Percentiles rank a stretch among this genome's conserved stretches.
Evolutionary conservation across 1,140 invertebrate genomes (phyloP).

Genomic region (Megathymus violae): DNA sequence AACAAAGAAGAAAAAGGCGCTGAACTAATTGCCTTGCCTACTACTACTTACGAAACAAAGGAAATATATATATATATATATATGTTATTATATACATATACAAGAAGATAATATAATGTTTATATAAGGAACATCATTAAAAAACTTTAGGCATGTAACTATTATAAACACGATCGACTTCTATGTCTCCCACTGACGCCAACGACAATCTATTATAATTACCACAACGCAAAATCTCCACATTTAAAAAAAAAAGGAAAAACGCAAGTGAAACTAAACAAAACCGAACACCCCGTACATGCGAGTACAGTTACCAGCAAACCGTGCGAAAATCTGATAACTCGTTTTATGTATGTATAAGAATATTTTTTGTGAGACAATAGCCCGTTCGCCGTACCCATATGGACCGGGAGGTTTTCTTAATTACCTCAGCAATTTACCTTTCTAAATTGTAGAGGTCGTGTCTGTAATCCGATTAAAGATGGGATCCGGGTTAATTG

Average conservation of each 20-base stretch:
- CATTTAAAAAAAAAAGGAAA: slow-evolving; percentile 7
- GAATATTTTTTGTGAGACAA: slow-evolving; percentile 67
- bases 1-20: too few species aligned
- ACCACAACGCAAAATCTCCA: background rate
- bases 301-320: slow-evolving; percentile 53
- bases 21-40: too few species aligned
- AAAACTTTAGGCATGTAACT: too few species aligned
- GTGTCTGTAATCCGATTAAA: slow-evolving; percentile 47
- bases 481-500: slow-evolving; percentile 39
- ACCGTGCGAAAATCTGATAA: slow-evolving; percentile 76
- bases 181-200: background rate
- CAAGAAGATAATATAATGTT: too few species aligned
- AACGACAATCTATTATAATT: background rate
- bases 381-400: slow-evolving; percentile 46
- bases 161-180: too few species aligned
- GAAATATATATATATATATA: too few species aligned
- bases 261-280: slow-evolving; percentile 32
- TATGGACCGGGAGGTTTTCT: slow-evolving; percentile 63
- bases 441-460: slow-evolving; percentile 74
- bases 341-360: slow-evolving; percentile 62
- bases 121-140: too few species aligned
- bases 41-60: too few species aligned
- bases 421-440: slow-evolving; percentile 61
- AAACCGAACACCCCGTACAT: slow-evolving; percentile 54
- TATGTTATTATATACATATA: too few species aligned